A percentile compares a stretch with the other conserved stretches of the same genome.
Evolutionary conservation across 2,113 vertebrate species (phyloP).

Genomic region (Spilogale gracilis): DNA sequence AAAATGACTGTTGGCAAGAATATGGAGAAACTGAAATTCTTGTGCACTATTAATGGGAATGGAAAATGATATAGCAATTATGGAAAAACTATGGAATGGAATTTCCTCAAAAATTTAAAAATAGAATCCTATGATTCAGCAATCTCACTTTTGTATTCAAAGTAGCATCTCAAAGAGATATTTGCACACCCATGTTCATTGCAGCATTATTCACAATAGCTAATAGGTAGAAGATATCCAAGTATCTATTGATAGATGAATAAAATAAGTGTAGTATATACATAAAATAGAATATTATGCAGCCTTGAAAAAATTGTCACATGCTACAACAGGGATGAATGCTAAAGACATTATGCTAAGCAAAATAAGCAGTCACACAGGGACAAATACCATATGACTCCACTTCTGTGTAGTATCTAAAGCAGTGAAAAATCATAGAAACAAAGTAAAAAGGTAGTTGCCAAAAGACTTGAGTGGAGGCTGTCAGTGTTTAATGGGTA

Average conservation of each 20-base stretch:
- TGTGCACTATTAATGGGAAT: neutral
- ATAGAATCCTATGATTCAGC: neutral
- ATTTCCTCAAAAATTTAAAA: neutral
- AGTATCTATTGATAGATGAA: neutral
- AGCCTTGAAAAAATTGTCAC: neutral
- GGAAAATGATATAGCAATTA: neutral
- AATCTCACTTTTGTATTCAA: neutral
- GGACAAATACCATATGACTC: neutral
- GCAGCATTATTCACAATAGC: neutral
- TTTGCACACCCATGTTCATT: neutral
- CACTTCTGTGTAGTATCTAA: neutral
- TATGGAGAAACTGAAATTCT: neutral
- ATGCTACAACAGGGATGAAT: neutral
- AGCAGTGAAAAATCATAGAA: neutral
- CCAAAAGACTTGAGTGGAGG: rapidly evolving
- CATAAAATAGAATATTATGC: neutral
- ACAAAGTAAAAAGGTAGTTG: neutral
- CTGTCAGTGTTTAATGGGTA: neutral
- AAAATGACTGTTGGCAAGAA: neutral
- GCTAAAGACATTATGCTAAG: neutral
- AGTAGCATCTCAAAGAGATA: neutral
- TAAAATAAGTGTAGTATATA: neutral
- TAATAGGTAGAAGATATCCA: neutral
- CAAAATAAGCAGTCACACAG: neutral
- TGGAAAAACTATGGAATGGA: neutral